Base-by-base conservation (phyloP, 2,888 invertebrate genomes). In the Aelia acuminata region DNA sequence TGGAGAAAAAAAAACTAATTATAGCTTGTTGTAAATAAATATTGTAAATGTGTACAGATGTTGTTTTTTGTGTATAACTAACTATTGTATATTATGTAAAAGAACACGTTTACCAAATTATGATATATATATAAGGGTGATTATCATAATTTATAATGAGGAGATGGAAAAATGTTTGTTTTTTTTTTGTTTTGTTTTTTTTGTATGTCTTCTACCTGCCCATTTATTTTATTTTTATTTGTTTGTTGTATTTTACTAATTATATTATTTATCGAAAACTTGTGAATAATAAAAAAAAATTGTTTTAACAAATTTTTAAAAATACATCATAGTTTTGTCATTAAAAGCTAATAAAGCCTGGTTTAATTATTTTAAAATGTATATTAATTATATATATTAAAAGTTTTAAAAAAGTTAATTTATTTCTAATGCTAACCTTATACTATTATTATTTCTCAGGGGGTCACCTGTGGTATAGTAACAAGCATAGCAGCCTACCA, bases 31-130 rank as follows among this genome's bases (percentile, higher is more conserved):
- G 85, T 85, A 85, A 85, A 85, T 85, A 85, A 85, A 39, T 35
- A 53, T 53, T 85, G 85, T 85, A 85, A 85, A 85, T 85, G 85
- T 85, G 85, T 85, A 85, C 85, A 85, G 85, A n/a, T 53, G 39
- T 85, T 57, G 85, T 53, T 85, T 85, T 85, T 53, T 85, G n/a
- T 85, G 53, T 85, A 39, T 85, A 57, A 84, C 50, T 53, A 85
- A 50, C 53, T 39, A 53, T 39, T 85, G 85, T 85, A 85, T 57
- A 85, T 85, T 53, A 53, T 85, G 39, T 53, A 85, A 18, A 39
- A 85, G 53, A 85, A 85, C 53, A 85, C 31, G n/a, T 39, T 53
- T 85, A 85, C 57, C 85, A 85, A 85, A 85, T 85, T 53, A 85
- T 43, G 43, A 70, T 49, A 49, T n/a, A n/a, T n/a, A n/a, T n/a